These are phyloP conservation scores for Eristalis intricaria DNA, from an alignment of 2,888 invertebrate genomes.

Conservation along the genomic window DNA sequence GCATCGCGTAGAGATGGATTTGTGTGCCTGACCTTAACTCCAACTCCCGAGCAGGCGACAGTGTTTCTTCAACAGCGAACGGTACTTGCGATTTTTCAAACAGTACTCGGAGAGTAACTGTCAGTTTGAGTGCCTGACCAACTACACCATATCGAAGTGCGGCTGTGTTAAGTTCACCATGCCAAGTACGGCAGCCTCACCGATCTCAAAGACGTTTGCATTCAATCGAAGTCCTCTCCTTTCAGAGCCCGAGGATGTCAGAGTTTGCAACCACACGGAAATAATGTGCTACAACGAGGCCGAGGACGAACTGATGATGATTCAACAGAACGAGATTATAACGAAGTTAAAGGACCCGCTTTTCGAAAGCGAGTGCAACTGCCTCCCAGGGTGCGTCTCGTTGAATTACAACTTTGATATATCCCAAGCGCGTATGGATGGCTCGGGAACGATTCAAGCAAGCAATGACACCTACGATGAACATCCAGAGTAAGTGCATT, in stretches of 20 bases:
- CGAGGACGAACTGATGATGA: slow-evolving; percentile 75
- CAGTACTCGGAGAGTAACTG: slow-evolving; percentile 89
- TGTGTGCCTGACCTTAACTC: background rate
- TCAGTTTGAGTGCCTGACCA: slow-evolving; percentile 87
- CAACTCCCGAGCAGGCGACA: slow-evolving; percentile 81
- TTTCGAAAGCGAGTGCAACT: slow-evolving; percentile 76
- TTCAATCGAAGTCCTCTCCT: background rate
- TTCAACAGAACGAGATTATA: slow-evolving; percentile 77
- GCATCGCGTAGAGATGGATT: background rate
- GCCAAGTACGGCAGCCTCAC: slow-evolving; percentile 81
- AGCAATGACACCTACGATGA: slow-evolving; percentile 77
- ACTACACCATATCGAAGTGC: slow-evolving; percentile 85
- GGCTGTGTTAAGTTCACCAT: slow-evolving; percentile 88
- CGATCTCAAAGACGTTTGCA: background rate
- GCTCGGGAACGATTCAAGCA: slow-evolving; percentile 75
- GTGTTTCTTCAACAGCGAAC: slow-evolving; percentile 86
- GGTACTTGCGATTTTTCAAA: slow-evolving; percentile 85
- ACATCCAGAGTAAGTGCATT: slow-evolving; percentile 75
- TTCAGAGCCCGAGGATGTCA: slow-evolving; percentile 77
- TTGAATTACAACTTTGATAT: slow-evolving; percentile 80
- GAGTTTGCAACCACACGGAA: slow-evolving; percentile 78
- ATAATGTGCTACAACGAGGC: slow-evolving; percentile 79
- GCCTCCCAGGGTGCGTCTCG: slow-evolving; percentile 79
- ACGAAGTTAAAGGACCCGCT: slow-evolving; percentile 73
- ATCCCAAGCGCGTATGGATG: slow-evolving; percentile 76